Evolutionary conservation across 2,888 invertebrate genomes (phyloP), one percentile per base, ranked within the genome.

Genomic region (Sarcophaga caerulescens): DNA sequence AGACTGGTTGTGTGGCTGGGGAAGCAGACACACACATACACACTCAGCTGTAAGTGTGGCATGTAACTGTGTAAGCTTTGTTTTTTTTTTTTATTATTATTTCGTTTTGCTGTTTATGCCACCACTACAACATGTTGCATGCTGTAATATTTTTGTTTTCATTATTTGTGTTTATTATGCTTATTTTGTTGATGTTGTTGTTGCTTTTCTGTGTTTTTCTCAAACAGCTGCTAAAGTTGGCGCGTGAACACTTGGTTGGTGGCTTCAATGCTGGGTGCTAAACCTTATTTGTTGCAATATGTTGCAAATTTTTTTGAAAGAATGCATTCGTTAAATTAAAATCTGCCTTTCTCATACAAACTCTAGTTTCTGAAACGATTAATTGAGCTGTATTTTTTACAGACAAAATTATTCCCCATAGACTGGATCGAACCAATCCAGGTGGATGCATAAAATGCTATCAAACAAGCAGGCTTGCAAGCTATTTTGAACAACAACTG

Each of bases 181-280:
- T 25, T 77, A n/a, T 75, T 47, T 68, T 68, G 8, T 35, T 5
- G 74, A 1, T 65, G 23, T 62, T 63, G 60, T 52, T 66, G 60
- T 66, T 76, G 23, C 11, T 73, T 17, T 52, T 52, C 5, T 52
- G 12, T 52, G 52, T 52, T 11, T 78, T 79, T 84, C 47, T 19
- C 35, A 65, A 85, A 81, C 86, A 86, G 86, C 86, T 86, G 86
- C 84, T 86, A 59, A 86, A 83, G 81, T 86, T 86, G 86, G 85
- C 85, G 85, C 83, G 85, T 84, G 85, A 83, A 85, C 85, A 84
- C 81, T 86, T 86, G 85, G 85, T 78, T 62, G 52, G 52, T 52
- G 12, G 14, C 35, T 35, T 35, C 2, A 35, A 35, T 35, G 35
- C 12, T 52, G 10, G 62, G 73, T 81, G 44, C 45, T 73, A 45